Evolutionary conservation across 1,140 invertebrate species (phyloP).

Genomic region (Hetaerina americana): DNA sequence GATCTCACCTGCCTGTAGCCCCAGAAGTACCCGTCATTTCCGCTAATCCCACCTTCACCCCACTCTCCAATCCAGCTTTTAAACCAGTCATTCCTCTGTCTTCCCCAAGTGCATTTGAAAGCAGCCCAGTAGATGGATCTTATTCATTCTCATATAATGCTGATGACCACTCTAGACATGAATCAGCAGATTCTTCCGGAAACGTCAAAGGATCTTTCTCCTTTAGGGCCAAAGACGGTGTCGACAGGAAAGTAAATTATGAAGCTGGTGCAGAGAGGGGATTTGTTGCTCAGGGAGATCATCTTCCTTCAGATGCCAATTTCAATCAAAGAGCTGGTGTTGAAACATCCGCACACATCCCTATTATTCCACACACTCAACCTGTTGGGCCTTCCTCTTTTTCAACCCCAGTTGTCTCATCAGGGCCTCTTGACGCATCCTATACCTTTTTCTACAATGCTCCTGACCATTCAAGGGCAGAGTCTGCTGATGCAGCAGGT

Average conservation of each 20-base stretch:
- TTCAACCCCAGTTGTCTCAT: neutral
- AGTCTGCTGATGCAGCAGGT: conserved; percentile 16
- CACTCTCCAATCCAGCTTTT: neutral
- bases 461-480: conserved; percentile 13
- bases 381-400: too few relatives aligned
- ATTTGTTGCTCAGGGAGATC: conserved; percentile 16
- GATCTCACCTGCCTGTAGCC: conserved; percentile 1
- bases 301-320: neutral
- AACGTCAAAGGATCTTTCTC: conserved; percentile 19
- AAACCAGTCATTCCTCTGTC: neutral
- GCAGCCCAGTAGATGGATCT: conserved; percentile 12
- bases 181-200: conserved; percentile 17
- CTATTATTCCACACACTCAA: too few relatives aligned
- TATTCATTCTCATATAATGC: conserved; percentile 20
- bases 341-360: neutral
- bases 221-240: conserved; percentile 12
- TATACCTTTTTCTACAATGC: conserved; percentile 19
- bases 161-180: conserved; percentile 15
- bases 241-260: conserved; percentile 16
- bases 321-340: neutral
- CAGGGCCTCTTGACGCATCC: conserved; percentile 18
- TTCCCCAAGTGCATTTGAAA: neutral
- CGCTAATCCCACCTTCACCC: too few relatives aligned
- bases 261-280: conserved; percentile 16
- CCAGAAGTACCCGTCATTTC: too few relatives aligned